These are phyloP conservation scores for Penaeus japonicus DNA, from an alignment of 1,140 invertebrate species.

Conservation along the genomic window DNA sequence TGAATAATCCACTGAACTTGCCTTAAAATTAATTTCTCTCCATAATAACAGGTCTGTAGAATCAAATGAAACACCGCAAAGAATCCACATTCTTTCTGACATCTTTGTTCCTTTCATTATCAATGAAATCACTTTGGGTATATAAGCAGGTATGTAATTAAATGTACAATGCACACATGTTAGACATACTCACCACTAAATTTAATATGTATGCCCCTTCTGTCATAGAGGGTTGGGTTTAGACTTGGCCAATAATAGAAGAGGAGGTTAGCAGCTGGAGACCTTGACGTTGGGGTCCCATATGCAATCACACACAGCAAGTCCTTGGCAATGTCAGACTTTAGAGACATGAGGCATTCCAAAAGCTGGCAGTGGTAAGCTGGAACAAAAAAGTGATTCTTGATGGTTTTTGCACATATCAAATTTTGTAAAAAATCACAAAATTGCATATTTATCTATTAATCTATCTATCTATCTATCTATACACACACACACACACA, in stretches of 20 bases:
- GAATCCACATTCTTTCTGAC: no score
- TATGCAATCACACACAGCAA: constrained; percentile 96
- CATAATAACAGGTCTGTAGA: no score
- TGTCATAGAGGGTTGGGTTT: constrained; percentile 91
- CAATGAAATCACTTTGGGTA: background rate
- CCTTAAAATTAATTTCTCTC: no score
- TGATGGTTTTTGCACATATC: background rate
- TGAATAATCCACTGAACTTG: no score
- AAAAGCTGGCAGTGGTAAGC: constrained; percentile 94
- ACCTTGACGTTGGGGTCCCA: constrained; percentile 87
- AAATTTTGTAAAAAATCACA: background rate
- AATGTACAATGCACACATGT: background rate
- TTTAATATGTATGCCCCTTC: constrained; percentile 87
- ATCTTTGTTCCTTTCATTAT: background rate
- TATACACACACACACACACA: no score
- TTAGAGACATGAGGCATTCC: constrained; percentile 93
- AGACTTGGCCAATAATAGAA: constrained; percentile 99
- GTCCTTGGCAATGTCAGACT: constrained; percentile 88
- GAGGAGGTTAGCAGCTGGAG: constrained; percentile 93
- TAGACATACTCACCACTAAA: constrained; percentile 78
- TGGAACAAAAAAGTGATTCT: constrained; percentile 62
- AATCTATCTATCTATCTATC: no score
- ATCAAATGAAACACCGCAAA: no score
- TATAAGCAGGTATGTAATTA: background rate
- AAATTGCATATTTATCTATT: no score